Conservation (phyloP, 2,797 vertebrate species). For the Aotus griseimembra region DNA sequence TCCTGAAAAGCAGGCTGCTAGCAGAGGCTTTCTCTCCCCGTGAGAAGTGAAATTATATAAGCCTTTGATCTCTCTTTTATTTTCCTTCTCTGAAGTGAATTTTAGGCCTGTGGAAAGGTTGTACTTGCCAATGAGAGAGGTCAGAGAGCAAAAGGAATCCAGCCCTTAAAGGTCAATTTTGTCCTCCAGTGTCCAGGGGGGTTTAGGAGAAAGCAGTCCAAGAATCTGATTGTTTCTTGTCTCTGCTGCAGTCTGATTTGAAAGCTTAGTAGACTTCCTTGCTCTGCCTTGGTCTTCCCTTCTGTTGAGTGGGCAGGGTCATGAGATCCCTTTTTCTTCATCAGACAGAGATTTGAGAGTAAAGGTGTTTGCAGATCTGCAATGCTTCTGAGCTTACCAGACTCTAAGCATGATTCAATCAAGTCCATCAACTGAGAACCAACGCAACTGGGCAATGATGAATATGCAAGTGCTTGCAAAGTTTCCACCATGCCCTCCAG, state of each 20-base stretch:
- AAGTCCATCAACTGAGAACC: background rate
- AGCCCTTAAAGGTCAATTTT: background rate
- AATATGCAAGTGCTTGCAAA: background rate
- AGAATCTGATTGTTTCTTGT: background rate
- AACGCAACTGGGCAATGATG: background rate
- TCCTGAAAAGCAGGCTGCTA: background rate
- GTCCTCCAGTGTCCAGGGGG: background rate
- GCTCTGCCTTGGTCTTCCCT: background rate
- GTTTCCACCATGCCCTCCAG: background rate
- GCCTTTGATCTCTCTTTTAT: conserved; percentile 66
- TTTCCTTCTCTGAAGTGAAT: conserved; percentile 51
- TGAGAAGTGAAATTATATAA: conserved; percentile 57
- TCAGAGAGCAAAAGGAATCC: background rate
- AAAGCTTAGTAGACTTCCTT: background rate
- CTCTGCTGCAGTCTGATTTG: background rate
- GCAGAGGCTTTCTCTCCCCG: conserved; percentile 17
- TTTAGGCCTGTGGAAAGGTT: conserved; percentile 24
- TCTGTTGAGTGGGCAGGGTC: background rate
- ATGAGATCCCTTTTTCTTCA: background rate
- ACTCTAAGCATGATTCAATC: background rate
- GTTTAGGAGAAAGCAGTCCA: background rate
- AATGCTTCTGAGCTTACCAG: background rate
- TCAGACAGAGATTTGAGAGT: background rate
- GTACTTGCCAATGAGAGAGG: background rate
- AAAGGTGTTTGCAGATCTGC: background rate